These are phyloP conservation scores for Cuniculus paca DNA, from an alignment of 2,797 vertebrate species.

Conservation along the genomic window DNA sequence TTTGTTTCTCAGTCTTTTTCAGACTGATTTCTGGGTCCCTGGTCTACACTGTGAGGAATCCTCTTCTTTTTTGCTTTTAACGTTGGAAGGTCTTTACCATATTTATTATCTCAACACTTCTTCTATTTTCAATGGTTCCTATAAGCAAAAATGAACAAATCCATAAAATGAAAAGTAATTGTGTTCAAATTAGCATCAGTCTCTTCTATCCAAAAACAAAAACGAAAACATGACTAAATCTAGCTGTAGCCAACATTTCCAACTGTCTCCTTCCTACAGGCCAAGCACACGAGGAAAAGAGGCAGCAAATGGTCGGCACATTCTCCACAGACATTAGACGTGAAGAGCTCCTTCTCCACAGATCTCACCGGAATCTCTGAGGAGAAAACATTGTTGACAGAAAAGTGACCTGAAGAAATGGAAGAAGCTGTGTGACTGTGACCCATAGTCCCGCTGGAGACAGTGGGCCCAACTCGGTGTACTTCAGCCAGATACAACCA, in stretches of 20 bases:
- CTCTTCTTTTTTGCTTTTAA: slow-evolving; percentile 1
- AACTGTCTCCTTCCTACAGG: not conserved
- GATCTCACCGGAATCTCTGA: not conserved
- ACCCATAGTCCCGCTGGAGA: not conserved
- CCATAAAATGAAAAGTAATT: not conserved
- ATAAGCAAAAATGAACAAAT: not conserved
- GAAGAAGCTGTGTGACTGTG: not conserved
- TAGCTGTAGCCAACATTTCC: not conserved
- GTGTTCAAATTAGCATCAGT: not conserved
- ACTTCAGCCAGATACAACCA: not conserved
- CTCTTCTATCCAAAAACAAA: slow-evolving; percentile 2
- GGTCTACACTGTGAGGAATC: not conserved
- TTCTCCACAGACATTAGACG: not conserved
- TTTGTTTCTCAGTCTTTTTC: slow-evolving; percentile 44
- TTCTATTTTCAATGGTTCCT: not conserved
- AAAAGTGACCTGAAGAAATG: slow-evolving; percentile 29
- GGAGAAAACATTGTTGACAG: slow-evolving; percentile 7
- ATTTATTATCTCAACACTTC: not conserved
- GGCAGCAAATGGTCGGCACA: not conserved
- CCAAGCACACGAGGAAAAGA: not conserved
- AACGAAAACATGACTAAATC: not conserved
- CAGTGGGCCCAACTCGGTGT: no score
- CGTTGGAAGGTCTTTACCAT: not conserved
- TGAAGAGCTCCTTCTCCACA: not conserved
- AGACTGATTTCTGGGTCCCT: not conserved